phyloP scores from a whole-genome alignment of 2,113 vertebrate species.

The Pygoscelis antarcticus region DNA sequence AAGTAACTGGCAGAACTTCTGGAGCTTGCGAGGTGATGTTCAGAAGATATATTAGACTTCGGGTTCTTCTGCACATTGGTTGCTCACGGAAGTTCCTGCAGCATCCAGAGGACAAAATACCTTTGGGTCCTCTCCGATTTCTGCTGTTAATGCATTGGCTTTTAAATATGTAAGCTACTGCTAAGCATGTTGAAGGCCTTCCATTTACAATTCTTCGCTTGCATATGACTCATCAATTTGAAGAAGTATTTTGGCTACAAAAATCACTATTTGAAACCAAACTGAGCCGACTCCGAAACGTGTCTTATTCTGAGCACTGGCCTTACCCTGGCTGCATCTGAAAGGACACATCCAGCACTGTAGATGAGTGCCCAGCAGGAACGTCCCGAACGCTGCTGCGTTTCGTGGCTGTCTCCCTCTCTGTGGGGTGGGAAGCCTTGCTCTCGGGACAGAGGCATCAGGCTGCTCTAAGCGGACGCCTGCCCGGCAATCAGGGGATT shows the following conservation, averaged over 20 bases:
- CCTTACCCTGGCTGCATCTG: neutral
- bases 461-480: neutral
- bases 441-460: too few species aligned
- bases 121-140: neutral
- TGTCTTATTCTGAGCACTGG: neutral
- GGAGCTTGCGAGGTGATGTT: neutral
- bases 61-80: neutral
- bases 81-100: neutral
- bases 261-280: neutral
- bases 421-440: neutral
- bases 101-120: neutral
- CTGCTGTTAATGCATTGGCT: neutral
- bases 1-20: neutral
- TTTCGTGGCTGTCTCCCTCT: rapidly evolving
- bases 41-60: rapidly evolving
- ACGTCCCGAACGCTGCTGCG: rapidly evolving
- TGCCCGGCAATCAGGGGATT: too few species aligned
- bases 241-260: neutral
- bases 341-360: neutral
- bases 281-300: rapidly evolving
- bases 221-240: neutral
- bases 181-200: too few species aligned
- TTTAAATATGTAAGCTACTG: neutral
- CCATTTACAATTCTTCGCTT: neutral
- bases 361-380: neutral